Conservation (phyloP, 2,113 vertebrate species). For the Periophthalmus modestus region DNA sequence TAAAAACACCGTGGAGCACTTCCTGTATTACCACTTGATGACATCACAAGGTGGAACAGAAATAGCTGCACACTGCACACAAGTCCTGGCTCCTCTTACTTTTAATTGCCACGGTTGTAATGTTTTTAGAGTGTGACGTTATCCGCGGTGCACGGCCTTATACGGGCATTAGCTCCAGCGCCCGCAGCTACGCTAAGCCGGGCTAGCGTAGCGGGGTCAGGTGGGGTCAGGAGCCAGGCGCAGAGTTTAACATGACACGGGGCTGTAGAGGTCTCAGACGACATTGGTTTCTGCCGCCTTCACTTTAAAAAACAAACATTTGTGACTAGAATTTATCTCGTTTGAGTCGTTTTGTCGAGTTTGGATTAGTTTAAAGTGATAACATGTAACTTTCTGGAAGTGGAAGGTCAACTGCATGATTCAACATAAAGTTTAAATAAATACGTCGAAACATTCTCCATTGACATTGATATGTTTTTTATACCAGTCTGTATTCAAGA, state of each 20-base stretch:
- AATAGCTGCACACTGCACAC: too few relatives aligned
- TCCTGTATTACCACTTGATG: too few relatives aligned
- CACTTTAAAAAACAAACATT: background rate
- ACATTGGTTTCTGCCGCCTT: constrained; percentile 36
- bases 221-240: constrained; percentile 50
- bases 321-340: background rate
- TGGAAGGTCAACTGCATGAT: too few relatives aligned
- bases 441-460: too few relatives aligned
- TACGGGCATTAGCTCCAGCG: constrained; percentile 43
- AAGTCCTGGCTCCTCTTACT: too few relatives aligned
- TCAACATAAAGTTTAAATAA: too few relatives aligned
- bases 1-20: too few relatives aligned
- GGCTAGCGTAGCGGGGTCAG: constrained; percentile 41
- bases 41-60: too few relatives aligned
- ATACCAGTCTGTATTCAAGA: too few relatives aligned
- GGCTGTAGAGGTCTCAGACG: constrained; percentile 36
- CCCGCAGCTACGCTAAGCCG: constrained; percentile 16
- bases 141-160: constrained; percentile 33
- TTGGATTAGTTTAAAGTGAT: too few relatives aligned
- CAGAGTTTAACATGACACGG: constrained; percentile 33
- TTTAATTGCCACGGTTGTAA: background rate
- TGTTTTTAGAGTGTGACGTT: constrained; percentile 15
- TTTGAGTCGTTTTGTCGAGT: background rate
- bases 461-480: too few relatives aligned
- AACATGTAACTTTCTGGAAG: too few relatives aligned